A percentile compares a stretch with the other conserved stretches of the same genome.
These are phyloP conservation scores for Aplidium turbinatum DNA, from an alignment of 23 tunicate genomes.

Conservation along the genomic window DNA sequence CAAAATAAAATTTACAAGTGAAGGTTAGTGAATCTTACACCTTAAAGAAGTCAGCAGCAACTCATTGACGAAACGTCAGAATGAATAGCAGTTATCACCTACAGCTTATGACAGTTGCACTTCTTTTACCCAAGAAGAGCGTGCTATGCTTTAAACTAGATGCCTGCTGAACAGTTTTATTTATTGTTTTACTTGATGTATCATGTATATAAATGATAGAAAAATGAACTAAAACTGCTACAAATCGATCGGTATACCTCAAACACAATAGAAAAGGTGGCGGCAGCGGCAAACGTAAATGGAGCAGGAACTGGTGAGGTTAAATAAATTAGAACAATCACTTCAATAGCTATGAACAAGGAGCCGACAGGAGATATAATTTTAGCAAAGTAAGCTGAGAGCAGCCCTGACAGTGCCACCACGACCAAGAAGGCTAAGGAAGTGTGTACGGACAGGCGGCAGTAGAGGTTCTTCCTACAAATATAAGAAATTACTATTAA, in stretches of 20 bases:
- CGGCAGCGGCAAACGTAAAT: conserved; percentile 33
- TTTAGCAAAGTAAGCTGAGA: conserved; percentile 25
- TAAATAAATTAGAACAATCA: conserved; percentile 55
- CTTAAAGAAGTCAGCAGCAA: too few relatives aligned
- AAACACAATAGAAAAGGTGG: conserved; percentile 49
- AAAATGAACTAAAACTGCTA: conserved; percentile 3
- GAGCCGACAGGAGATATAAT: conserved; percentile 42
- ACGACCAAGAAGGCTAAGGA: conserved; percentile 29
- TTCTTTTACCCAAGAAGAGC: neutral
- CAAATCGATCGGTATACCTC: conserved; percentile 43
- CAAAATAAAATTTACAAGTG: too few relatives aligned
- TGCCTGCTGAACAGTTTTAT: too few relatives aligned
- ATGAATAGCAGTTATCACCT: too few relatives aligned
- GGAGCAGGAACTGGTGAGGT: conserved; percentile 71
- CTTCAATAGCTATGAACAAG: conserved; percentile 45
- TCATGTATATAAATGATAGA: neutral
- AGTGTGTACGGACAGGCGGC: conserved; percentile 23
- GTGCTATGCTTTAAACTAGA: neutral
- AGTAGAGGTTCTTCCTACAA: conserved; percentile 38
- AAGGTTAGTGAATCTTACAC: too few relatives aligned
- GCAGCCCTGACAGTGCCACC: conserved; percentile 42
- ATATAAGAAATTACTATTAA: neutral
- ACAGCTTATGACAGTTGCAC: too few relatives aligned
- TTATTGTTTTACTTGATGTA: too few relatives aligned
- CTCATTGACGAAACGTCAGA: too few relatives aligned